phyloP scores from a whole-genome alignment of 2,113 vertebrate species.

The Oxygymnocypris stewartii region DNA sequence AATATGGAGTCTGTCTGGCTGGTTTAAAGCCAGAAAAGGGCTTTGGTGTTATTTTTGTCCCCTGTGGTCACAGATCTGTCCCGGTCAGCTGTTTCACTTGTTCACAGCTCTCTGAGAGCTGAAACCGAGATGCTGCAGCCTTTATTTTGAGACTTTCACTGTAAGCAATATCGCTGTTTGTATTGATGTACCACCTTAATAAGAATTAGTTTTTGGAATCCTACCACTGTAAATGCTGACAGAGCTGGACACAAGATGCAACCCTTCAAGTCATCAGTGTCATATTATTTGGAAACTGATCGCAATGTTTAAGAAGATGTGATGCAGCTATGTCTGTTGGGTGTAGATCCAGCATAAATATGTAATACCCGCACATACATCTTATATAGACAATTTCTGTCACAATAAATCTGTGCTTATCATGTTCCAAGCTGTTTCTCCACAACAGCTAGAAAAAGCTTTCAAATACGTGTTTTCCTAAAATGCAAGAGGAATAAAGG shows the following conservation, averaged over 20 bases:
- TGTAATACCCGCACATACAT: neutral
- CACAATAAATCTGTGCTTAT: neutral
- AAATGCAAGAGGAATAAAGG: neutral
- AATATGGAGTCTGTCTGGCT: neutral
- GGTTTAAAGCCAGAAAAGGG: constrained; percentile 19
- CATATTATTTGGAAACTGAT: neutral
- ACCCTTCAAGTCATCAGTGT: constrained; percentile 14
- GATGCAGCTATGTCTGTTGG: neutral
- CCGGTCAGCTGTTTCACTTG: constrained; percentile 12
- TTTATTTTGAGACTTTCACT: constrained; percentile 8
- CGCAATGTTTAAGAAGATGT: neutral
- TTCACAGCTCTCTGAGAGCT: constrained; percentile 25
- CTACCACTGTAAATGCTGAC: constrained; percentile 23
- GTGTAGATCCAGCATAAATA: constrained; percentile 7
- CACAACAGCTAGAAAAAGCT: neutral
- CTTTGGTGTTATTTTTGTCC: constrained; percentile 14
- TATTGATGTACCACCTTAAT: constrained; percentile 8
- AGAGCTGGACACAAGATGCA: neutral
- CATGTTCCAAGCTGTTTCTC: neutral
- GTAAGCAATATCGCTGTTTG: neutral
- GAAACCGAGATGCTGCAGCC: neutral
- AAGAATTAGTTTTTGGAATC: neutral
- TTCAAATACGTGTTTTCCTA: neutral
- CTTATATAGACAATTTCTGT: neutral
- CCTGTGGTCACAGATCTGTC: constrained; percentile 12